A percentile compares a stretch with the other conserved stretches of the same genome.
These are phyloP conservation scores for Copsychus sechellarum DNA, from an alignment of 2,113 vertebrate genomes.

Conservation along the genomic window DNA sequence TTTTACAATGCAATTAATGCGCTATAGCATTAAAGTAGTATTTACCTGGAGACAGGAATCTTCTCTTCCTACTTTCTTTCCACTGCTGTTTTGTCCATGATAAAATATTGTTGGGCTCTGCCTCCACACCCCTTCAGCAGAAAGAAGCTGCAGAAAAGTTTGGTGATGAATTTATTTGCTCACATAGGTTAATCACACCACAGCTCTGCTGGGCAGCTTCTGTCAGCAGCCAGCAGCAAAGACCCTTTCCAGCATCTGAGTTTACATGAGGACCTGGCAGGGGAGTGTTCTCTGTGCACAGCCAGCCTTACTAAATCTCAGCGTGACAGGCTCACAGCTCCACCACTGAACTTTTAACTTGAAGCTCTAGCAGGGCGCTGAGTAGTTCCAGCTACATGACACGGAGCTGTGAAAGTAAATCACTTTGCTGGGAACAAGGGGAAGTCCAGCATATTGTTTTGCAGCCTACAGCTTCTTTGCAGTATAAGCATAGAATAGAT, in stretches of 20 bases:
- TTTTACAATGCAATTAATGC: neutral
- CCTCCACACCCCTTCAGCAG: neutral
- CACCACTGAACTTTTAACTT: constrained; percentile 74
- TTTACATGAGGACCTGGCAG: neutral
- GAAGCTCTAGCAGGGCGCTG: constrained; percentile 67
- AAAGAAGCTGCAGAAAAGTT: neutral
- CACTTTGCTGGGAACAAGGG: constrained; percentile 42
- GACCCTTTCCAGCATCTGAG: neutral
- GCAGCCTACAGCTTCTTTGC: neutral
- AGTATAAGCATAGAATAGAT: neutral
- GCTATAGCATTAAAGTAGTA: neutral
- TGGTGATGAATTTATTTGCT: neutral
- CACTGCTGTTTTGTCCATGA: neutral
- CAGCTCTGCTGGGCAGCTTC: neutral
- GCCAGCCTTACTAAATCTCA: constrained; percentile 34
- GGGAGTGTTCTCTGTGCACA: constrained; percentile 49
- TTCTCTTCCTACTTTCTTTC: neutral
- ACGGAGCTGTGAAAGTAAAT: constrained; percentile 58
- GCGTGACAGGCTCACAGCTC: neutral
- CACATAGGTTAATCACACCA: neutral
- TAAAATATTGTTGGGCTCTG: neutral
- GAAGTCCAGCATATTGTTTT: constrained; percentile 43
- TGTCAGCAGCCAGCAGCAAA: neutral
- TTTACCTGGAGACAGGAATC: neutral
- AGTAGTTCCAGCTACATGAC: constrained; percentile 47